Conservation (phyloP, 2,888 invertebrate species). For the Mesorhabditis spiculigera region DNA sequence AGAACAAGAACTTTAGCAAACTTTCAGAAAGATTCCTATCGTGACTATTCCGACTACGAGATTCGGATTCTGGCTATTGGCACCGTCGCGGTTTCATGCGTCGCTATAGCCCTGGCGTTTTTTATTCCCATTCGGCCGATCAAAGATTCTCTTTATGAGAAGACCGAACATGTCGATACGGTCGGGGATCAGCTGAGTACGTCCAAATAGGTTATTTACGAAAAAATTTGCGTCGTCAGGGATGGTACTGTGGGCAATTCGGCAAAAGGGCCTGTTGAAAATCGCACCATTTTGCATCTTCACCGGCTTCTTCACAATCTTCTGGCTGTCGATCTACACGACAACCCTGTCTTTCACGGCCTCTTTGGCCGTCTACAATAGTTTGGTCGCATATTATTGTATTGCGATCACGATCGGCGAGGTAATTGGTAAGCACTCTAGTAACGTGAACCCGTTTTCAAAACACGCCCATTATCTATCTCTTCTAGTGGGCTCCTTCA, state of each 20-base stretch:
- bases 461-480: neutral
- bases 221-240: neutral
- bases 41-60: constrained; percentile 2
- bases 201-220: neutral
- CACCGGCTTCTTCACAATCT: constrained; percentile 8
- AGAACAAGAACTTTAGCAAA: neutral
- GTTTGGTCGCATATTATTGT: neutral
- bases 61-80: constrained; percentile 4
- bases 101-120: neutral
- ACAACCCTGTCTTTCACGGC: constrained; percentile 33
- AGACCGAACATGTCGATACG: neutral
- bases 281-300: neutral
- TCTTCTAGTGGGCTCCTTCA: constrained; percentile 30
- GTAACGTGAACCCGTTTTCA: neutral
- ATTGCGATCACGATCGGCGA: neutral
- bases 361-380: neutral
- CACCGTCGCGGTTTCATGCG: neutral
- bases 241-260: neutral
- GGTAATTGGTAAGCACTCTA: neutral
- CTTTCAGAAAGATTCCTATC: neutral
- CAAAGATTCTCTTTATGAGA: neutral
- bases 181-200: neutral
- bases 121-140: neutral
- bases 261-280: neutral
- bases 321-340: constrained; percentile 29